A percentile compares a stretch with the other conserved stretches of the same genome.
Conservation (phyloP, 2,888 invertebrate genomes). For the Tortrix viridana region DNA sequence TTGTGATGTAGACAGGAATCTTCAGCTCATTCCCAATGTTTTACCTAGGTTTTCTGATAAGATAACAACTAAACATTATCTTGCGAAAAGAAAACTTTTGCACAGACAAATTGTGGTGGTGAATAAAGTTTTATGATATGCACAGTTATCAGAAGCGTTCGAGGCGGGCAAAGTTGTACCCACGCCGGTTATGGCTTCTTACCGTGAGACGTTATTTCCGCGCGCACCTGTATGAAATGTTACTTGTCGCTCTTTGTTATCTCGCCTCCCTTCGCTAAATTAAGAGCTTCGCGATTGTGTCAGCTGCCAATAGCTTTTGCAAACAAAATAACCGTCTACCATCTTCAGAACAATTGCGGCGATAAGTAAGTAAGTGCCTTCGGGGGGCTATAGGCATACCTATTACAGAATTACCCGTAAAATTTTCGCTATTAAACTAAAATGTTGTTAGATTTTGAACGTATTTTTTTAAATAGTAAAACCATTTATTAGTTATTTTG, state of each 20-base stretch:
- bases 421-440: no score
- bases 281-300: conserved; percentile 56
- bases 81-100: conserved; percentile 68
- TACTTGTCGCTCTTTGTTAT: conserved; percentile 65
- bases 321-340: conserved; percentile 8
- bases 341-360: background rate
- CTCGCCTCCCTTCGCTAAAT: conserved; percentile 59
- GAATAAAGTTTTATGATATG: conserved; percentile 79
- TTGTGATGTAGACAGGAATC: no score
- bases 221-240: conserved; percentile 61
- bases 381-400: no score
- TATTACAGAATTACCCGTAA: no score
- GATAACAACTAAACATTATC: conserved; percentile 57
- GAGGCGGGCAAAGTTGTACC: conserved; percentile 54
- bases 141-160: conserved; percentile 73
- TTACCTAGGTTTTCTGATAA: no score
- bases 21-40: no score
- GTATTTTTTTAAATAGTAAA: no score
- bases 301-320: conserved; percentile 34
- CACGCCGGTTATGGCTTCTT: conserved; percentile 54
- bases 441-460: no score
- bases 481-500: no score
- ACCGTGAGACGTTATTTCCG: conserved; percentile 45
- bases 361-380: background rate
- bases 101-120: conserved; percentile 75